A percentile compares a stretch with the other conserved stretches of the same genome.
Evolutionary conservation across 2,113 vertebrate genomes (phyloP).

Genomic region (Ochotona curzoniae): DNA sequence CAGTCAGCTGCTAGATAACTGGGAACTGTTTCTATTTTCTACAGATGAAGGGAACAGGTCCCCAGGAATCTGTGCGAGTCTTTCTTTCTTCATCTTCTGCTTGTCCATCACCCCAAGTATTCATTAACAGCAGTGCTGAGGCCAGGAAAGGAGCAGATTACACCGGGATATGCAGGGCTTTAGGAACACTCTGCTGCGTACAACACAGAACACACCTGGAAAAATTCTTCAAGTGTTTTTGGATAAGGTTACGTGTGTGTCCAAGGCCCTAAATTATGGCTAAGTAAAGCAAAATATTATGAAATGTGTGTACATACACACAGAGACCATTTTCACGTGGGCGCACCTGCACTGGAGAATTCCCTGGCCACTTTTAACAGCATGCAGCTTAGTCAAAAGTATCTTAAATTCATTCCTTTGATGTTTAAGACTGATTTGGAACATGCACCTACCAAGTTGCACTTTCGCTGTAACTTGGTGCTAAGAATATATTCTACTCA

Average conservation of each 20-base stretch:
- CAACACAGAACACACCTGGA: conserved; percentile 45
- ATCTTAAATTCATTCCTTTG: conserved; percentile 41
- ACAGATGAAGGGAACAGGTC: not conserved
- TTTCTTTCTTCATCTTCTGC: not conserved
- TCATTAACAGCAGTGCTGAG: conserved; percentile 41
- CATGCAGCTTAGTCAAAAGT: conserved; percentile 32
- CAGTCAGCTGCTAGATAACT: conserved; percentile 26
- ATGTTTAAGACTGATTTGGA: conserved; percentile 37
- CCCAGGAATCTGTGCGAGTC: not conserved
- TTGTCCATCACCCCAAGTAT: not conserved
- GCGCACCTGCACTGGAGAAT: conserved; percentile 57
- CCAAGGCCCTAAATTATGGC: conserved; percentile 48
- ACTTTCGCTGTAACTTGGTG: conserved; percentile 28
- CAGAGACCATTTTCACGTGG: conserved; percentile 43
- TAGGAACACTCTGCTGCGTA: not conserved
- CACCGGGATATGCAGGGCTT: not conserved
- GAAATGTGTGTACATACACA: conserved; percentile 5
- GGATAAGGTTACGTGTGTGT: conserved; percentile 29
- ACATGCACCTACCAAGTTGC: not conserved
- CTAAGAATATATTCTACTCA: conserved; percentile 37
- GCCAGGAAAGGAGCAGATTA: not conserved
- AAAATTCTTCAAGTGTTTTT: conserved; percentile 46
- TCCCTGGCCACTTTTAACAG: conserved; percentile 36
- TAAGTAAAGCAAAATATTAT: conserved; percentile 70
- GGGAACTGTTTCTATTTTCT: conserved; percentile 23